phyloP scores from a whole-genome alignment of 2,113 vertebrate genomes.

The Gallinago jamesoni region DNA sequence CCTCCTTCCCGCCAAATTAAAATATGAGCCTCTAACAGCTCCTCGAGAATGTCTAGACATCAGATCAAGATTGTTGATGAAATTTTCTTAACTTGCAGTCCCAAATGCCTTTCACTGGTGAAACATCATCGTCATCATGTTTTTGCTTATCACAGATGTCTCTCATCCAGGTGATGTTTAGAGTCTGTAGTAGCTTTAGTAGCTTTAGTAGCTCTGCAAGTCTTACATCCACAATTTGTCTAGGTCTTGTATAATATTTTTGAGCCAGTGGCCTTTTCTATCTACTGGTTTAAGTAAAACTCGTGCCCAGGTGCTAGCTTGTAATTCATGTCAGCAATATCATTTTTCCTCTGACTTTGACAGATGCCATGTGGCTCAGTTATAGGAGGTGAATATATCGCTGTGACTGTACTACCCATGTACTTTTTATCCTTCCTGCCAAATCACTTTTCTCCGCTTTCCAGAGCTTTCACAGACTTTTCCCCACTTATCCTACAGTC shows the following conservation, averaged over 20 bases:
- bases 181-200: neutral
- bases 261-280: neutral
- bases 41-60: neutral
- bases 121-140: neutral
- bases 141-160: conserved; percentile 13
- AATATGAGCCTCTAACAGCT: neutral
- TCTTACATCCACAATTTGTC: neutral
- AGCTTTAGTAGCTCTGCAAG: neutral
- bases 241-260: neutral
- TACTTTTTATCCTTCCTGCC: neutral
- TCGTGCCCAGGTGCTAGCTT: neutral
- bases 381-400: neutral
- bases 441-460: conserved; percentile 1
- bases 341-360: neutral
- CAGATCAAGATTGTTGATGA: neutral
- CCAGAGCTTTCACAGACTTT: neutral
- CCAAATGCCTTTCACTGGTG: neutral
- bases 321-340: neutral
- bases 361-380: neutral
- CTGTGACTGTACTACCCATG: neutral
- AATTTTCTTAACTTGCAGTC: neutral
- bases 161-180: neutral
- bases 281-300: neutral
- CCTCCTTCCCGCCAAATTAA: neutral
- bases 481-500: neutral